Conservation (phyloP, 2,888 invertebrate genomes). For the Drosophila tripunctata region DNA sequence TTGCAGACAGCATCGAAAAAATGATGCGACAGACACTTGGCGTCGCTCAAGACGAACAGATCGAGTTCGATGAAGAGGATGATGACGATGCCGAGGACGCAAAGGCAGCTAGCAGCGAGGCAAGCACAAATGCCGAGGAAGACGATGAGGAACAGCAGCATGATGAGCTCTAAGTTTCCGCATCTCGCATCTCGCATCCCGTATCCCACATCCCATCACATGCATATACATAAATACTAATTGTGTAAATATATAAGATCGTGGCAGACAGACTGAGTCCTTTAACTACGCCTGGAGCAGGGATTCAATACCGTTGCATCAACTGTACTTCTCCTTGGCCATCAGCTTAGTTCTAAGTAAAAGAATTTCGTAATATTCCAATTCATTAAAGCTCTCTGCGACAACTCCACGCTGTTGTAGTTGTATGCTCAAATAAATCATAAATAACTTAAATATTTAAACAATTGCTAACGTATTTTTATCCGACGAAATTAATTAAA, state of each 20-base stretch:
- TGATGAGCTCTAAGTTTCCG: conserved; percentile 86
- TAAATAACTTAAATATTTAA: conserved; percentile 21
- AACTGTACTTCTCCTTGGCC: conserved; percentile 45
- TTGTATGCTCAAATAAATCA: conserved; percentile 31
- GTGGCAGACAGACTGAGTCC: conserved; percentile 76
- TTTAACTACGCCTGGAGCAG: conserved; percentile 26
- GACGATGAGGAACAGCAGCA: conserved; percentile 85
- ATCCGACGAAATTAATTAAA: too few relatives aligned
- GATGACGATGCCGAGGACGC: conserved; percentile 82
- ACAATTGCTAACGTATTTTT: too few relatives aligned
- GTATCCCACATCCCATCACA: not conserved
- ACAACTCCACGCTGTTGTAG: conserved; percentile 1
- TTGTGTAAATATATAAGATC: conserved; percentile 61
- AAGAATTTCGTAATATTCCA: conserved; percentile 41
- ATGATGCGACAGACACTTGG: conserved; percentile 94
- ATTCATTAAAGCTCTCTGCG: conserved; percentile 39
- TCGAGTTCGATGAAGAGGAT: conserved; percentile 84
- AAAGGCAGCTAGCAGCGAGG: conserved; percentile 82
- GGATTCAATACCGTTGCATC: conserved; percentile 58
- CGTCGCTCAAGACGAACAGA: conserved; percentile 89
- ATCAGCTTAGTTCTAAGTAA: conserved; percentile 62
- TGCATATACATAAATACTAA: conserved; percentile 30
- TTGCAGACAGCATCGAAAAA: conserved; percentile 95
- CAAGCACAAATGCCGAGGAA: conserved; percentile 81
- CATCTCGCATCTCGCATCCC: conserved; percentile 1